Percentiles rank a stretch among this genome's conserved stretches.
Evolutionary conservation across 2,888 invertebrate species (phyloP).

Genomic region (Spilarctia lutea): DNA sequence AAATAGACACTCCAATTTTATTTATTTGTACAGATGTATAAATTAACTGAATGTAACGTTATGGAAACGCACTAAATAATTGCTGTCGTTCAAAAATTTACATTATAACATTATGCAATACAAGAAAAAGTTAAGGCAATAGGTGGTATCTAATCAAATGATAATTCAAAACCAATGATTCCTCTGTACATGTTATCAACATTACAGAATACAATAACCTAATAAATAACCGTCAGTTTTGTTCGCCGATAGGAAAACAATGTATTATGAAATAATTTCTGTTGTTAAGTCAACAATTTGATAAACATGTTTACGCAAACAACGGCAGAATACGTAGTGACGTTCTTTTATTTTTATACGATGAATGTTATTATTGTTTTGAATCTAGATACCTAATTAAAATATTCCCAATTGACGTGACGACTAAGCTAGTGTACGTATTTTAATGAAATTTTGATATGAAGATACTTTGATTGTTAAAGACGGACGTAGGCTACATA

Average conservation of each 20-base stretch:
- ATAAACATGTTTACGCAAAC: slow-evolving; percentile 15
- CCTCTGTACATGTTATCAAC: background rate
- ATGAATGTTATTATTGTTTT: background rate
- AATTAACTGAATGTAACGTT: too few relatives aligned
- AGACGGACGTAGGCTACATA: too few relatives aligned
- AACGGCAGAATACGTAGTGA: slow-evolving; percentile 1
- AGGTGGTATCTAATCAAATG: background rate
- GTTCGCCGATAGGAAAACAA: background rate
- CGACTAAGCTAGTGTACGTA: too few relatives aligned
- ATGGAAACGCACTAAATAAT: background rate
- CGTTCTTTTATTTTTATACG: background rate
- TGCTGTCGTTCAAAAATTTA: background rate
- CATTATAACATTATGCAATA: background rate
- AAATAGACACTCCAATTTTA: too few relatives aligned
- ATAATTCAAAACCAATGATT: background rate
- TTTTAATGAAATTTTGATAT: too few relatives aligned
- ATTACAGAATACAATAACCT: background rate
- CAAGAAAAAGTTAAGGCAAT: background rate
- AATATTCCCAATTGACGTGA: background rate
- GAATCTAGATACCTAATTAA: background rate
- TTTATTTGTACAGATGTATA: too few relatives aligned
- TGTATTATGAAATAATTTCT: background rate
- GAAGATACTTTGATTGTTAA: too few relatives aligned
- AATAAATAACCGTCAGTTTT: background rate
- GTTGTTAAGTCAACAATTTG: background rate